These are phyloP conservation scores for Vimba vimba DNA, from an alignment of 2,113 vertebrate genomes.

Conservation along the genomic window DNA sequence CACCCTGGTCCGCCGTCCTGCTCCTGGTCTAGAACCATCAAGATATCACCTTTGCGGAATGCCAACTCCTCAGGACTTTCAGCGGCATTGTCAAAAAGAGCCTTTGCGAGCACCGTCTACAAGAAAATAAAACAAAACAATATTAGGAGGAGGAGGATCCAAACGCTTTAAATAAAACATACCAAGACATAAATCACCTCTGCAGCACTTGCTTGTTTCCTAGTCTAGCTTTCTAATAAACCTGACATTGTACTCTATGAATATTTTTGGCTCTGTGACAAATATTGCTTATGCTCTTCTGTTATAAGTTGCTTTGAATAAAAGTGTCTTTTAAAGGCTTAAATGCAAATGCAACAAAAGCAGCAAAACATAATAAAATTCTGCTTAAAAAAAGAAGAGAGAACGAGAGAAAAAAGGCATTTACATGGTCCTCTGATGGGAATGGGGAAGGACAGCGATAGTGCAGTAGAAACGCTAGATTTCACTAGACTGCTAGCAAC, in stretches of 20 bases:
- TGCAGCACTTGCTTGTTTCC: not conserved
- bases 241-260: not conserved
- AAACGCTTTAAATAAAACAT: not conserved
- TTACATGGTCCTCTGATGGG: not conserved
- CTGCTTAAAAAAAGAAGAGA: not conserved
- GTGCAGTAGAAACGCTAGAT: constrained; percentile 9
- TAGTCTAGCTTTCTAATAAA: not conserved
- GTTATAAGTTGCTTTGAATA: not conserved
- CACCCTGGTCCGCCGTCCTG: constrained; percentile 77
- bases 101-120: constrained; percentile 87
- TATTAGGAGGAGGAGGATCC: not conserved
- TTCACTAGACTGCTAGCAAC: not conserved
- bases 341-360: not conserved
- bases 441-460: not conserved
- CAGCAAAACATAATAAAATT: not conserved
- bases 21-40: constrained; percentile 86
- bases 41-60: constrained; percentile 90
- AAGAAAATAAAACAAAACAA: not conserved
- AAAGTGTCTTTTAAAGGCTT: not conserved
- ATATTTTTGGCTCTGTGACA: not conserved
- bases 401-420: not conserved
- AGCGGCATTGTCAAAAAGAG: constrained; percentile 88
- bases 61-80: constrained; percentile 90
- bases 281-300: not conserved
- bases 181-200: not conserved